Conservation (phyloP, 1,140 invertebrate genomes). For the Drosophila arizonae region DNA sequence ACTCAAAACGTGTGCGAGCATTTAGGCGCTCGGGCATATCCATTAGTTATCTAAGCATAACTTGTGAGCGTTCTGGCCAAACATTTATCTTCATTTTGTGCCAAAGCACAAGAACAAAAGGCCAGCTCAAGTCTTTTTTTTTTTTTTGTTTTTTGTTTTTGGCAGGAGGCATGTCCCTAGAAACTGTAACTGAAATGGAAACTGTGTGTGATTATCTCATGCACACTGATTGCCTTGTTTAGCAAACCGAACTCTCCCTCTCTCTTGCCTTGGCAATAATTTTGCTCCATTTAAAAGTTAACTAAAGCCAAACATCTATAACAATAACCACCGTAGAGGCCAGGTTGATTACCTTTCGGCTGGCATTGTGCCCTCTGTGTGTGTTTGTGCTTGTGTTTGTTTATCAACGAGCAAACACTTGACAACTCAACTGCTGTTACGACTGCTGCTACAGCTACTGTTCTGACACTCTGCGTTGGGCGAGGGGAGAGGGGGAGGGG, state of each 20-base stretch:
- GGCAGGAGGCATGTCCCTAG: slow-evolving; percentile 4
- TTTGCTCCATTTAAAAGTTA: slow-evolving; percentile 18
- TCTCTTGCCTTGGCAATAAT: slow-evolving; percentile 10
- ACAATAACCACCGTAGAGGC: slow-evolving; percentile 38
- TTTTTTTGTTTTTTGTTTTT: neutral
- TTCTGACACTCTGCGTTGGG: no score
- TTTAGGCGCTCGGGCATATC: slow-evolving; percentile 16
- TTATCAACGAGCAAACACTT: slow-evolving; percentile 45
- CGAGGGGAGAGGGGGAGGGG: no score
- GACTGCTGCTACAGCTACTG: neutral
- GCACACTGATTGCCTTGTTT: slow-evolving; percentile 14
- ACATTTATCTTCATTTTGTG: slow-evolving; percentile 41
- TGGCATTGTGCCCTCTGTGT: neutral
- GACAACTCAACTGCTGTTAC: slow-evolving; percentile 32
- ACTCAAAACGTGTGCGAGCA: slow-evolving; percentile 2
- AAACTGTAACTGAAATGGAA: slow-evolving; percentile 14
- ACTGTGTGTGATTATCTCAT: slow-evolving; percentile 14
- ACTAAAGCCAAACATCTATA: slow-evolving; percentile 23
- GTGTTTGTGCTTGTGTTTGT: neutral
- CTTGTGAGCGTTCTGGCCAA: slow-evolving; percentile 16
- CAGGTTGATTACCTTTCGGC: slow-evolving; percentile 35
- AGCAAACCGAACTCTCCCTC: neutral
- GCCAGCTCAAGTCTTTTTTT: neutral
- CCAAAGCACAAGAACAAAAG: slow-evolving; percentile 34
- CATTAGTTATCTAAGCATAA: slow-evolving; percentile 42